phyloP scores from a whole-genome alignment of 2,797 vertebrate genomes.

The Intellagama lesueurii region DNA sequence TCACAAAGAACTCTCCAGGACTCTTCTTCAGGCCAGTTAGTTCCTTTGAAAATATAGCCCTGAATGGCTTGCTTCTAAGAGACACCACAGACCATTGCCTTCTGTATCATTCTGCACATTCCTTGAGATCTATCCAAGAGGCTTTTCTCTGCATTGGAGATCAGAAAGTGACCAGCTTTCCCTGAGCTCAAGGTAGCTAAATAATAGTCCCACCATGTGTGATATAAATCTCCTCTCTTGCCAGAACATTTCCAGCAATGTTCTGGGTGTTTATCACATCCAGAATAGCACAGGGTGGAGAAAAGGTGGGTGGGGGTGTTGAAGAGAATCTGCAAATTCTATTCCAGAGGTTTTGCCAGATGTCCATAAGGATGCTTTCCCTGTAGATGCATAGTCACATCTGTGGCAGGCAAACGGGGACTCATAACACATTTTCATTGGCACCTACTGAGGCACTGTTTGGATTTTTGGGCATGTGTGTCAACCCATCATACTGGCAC shows the following conservation, averaged over 20 bases:
- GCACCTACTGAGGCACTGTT: too few relatives aligned
- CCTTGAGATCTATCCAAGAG: not conserved
- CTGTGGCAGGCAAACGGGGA: too few relatives aligned
- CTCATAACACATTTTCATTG: too few relatives aligned
- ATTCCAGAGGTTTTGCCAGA: not conserved
- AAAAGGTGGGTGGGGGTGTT: not conserved
- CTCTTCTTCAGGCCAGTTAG: not conserved
- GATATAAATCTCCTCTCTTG: not conserved
- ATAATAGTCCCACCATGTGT: not conserved
- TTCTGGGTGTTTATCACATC: not conserved
- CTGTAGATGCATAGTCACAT: too few relatives aligned
- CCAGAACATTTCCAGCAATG: not conserved
- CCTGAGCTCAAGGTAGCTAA: not conserved
- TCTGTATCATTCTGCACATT: not conserved
- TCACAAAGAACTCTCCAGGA: not conserved
- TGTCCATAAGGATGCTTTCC: not conserved
- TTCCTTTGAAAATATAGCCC: not conserved
- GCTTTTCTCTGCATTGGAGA: not conserved
- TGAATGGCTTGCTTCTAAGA: slow-evolving; percentile 43
- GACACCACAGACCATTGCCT: not conserved
- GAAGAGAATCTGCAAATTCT: not conserved
- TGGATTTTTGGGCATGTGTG: too few relatives aligned
- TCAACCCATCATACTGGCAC: too few relatives aligned
- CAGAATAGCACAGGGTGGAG: not conserved
- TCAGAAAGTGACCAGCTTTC: not conserved